Percentiles rank a stretch among this genome's conserved stretches.
Conservation (phyloP, 2,888 invertebrate genomes). For the Troglohyphantes excavatus region DNA sequence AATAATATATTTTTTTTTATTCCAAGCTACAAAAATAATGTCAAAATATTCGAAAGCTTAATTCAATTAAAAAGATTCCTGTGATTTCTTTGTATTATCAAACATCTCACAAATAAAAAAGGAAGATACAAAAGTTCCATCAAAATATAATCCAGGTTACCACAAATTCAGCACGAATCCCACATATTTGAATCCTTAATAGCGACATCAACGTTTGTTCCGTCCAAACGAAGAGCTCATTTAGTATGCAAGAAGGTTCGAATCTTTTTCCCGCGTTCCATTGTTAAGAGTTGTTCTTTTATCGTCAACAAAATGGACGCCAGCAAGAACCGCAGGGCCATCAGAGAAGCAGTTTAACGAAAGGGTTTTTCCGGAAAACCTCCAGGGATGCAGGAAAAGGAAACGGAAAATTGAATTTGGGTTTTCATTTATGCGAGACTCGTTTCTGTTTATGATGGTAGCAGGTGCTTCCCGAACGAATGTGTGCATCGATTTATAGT, state of each 20-base stretch:
- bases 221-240: background rate
- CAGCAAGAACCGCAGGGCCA: background rate
- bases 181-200: conserved; percentile 7
- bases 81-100: too few species aligned
- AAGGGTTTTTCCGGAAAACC: conserved; percentile 30
- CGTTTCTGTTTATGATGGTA: background rate
- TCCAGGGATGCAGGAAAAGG: conserved; percentile 1
- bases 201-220: background rate
- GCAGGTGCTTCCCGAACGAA: conserved; percentile 18
- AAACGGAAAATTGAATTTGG: conserved; percentile 26
- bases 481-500: background rate
- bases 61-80: too few species aligned
- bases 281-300: conserved; percentile 5
- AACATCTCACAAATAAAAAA: too few species aligned
- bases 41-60: too few species aligned
- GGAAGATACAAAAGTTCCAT: too few species aligned
- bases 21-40: too few species aligned
- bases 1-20: too few species aligned
- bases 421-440: conserved; percentile 1
- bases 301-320: background rate
- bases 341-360: conserved; percentile 13
- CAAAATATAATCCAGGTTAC: too few species aligned
- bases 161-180: background rate
- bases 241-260: background rate
- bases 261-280: background rate